A percentile compares a stretch with the other conserved stretches of the same genome.
These are phyloP conservation scores for Eupithecia inturbata DNA, from an alignment of 2,888 invertebrate genomes.

Conservation along the genomic window DNA sequence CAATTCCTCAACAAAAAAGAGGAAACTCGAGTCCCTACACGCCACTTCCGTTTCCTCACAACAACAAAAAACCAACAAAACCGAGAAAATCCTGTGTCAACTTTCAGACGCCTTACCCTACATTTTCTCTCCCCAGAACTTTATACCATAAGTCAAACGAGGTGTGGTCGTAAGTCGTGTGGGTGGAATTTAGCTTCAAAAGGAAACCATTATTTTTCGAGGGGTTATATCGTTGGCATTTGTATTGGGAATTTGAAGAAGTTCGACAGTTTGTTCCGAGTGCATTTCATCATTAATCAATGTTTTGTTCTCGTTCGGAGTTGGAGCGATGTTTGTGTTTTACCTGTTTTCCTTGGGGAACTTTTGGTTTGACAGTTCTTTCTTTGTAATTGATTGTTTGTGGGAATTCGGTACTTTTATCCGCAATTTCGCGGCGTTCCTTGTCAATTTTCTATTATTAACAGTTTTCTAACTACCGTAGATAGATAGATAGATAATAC, in stretches of 20 bases:
- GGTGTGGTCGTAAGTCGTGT: constrained; percentile 47
- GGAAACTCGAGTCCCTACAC: constrained; percentile 80
- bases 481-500: too few relatives aligned
- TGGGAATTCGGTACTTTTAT: constrained; percentile 47
- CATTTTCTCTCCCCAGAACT: constrained; percentile 38
- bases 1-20: constrained; percentile 82
- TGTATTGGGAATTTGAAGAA: constrained; percentile 83
- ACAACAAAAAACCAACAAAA: constrained; percentile 79
- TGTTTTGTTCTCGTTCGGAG: constrained; percentile 74
- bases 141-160: background rate
- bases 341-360: constrained; percentile 72
- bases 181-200: constrained; percentile 40
- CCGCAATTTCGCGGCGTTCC: background rate
- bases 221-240: constrained; percentile 79
- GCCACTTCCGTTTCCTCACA: constrained; percentile 75
- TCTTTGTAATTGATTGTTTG: constrained; percentile 79
- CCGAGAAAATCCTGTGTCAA: constrained; percentile 72
- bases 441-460: background rate
- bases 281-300: constrained; percentile 84
- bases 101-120: constrained; percentile 62
- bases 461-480: background rate
- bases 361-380: constrained; percentile 72
- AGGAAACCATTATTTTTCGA: constrained; percentile 83
- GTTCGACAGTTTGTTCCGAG: constrained; percentile 84
- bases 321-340: constrained; percentile 72